phyloP scores from a whole-genome alignment of 2,888 invertebrate genomes.

The Meta bourneti region DNA sequence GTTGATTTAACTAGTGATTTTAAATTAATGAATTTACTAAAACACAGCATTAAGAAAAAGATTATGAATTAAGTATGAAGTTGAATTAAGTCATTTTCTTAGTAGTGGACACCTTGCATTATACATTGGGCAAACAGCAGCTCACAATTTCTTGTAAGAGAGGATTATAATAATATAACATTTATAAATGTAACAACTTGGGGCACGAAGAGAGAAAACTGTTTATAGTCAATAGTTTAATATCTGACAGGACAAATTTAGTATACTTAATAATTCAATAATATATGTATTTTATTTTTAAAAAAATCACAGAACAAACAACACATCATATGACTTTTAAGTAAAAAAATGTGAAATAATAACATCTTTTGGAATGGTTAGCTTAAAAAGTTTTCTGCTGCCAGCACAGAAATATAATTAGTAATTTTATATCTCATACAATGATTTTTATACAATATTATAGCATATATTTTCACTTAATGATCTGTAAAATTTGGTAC shows the following conservation, averaged over 20 bases:
- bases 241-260: constrained; percentile 38
- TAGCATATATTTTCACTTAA: not conserved
- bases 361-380: constrained; percentile 35
- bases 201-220: constrained; percentile 58
- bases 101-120: constrained; percentile 53
- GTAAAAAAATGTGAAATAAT: constrained; percentile 16
- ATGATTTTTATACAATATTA: not conserved
- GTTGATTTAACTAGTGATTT: constrained; percentile 17
- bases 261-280: constrained; percentile 2
- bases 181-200: constrained; percentile 70
- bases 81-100: constrained; percentile 42
- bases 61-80: not conserved
- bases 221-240: constrained; percentile 50
- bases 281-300: not conserved
- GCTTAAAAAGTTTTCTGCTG: constrained; percentile 32
- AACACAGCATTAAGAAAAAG: not conserved
- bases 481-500: not conserved
- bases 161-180: constrained; percentile 72
- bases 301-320: constrained; percentile 38
- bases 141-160: constrained; percentile 46
- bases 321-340: constrained; percentile 12
- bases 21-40: constrained; percentile 6
- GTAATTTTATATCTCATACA: not conserved
- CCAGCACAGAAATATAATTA: constrained; percentile 61
- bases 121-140: constrained; percentile 44